Evolutionary conservation across 2,113 vertebrate genomes (phyloP), one percentile per base, ranked within the genome.

Genomic region (Procavia capensis): DNA sequence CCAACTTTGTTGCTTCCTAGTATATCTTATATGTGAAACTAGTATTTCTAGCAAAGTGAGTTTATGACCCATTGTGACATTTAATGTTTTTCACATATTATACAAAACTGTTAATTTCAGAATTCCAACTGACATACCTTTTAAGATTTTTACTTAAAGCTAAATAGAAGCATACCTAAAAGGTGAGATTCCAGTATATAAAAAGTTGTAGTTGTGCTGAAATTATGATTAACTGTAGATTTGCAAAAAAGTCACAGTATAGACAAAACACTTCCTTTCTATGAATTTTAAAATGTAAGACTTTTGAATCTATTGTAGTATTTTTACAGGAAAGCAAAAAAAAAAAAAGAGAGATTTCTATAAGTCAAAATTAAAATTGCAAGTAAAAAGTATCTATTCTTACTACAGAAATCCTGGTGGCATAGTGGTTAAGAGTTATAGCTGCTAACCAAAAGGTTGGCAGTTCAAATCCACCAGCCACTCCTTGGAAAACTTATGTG

Each of bases 11-110:
- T 59, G 24, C 24, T 59, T 54, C 54, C 36, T 82, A 31, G 80
- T n/a, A 54, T 57, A 54, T 36, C 80, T 39, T 82, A 27, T 47
- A 82, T 54, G 80, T 36, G 80, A 82, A 82, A 50, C 80, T n/a
- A 57, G 80, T 50, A 59, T 82, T 82, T 50, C 34, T 82, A 54
- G 61, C 39, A n/a, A 61, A 82, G n/a, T 82, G 80, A n/a, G 22
- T 57, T 82, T 82, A 13, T 82, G 80, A 82, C 80, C 80, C 80
- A 82, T 82, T 82, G n/a, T 59, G 39, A 82, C 80, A 61, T 82
- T 82, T 54, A 82, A 54, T 59, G 39, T 54, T 82, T 79, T 59
- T 82, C 80, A 54, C 80, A 54, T 41, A 54, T 82, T 82, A 82
- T 82, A 25, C 36, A 82, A 82, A 24, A 39, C 54, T 82, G 22